phyloP scores from a whole-genome alignment of 2,797 vertebrate genomes.

The Presbytis comata region DNA sequence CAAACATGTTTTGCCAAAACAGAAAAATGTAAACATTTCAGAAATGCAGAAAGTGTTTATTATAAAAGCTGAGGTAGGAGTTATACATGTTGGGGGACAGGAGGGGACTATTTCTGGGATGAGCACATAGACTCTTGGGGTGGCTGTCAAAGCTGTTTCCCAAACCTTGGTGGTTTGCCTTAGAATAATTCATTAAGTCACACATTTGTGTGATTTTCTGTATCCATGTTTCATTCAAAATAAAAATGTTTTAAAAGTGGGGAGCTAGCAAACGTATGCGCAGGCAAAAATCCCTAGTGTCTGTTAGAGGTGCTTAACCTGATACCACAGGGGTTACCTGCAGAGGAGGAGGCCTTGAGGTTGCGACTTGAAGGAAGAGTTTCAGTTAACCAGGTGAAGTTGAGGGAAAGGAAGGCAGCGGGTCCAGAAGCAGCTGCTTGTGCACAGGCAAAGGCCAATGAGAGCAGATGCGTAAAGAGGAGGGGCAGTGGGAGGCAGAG shows the following conservation, averaged over 20 bases:
- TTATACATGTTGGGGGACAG: neutral
- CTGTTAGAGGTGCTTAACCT: neutral
- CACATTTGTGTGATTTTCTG: neutral
- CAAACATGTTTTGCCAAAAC: neutral
- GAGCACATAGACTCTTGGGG: neutral
- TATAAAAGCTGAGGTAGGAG: neutral
- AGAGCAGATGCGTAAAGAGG: neutral
- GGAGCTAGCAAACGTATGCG: neutral
- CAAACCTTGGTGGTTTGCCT: neutral
- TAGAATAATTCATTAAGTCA: neutral
- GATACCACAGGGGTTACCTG: neutral
- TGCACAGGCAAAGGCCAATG: neutral
- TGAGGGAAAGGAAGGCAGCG: neutral
- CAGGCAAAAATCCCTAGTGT: neutral
- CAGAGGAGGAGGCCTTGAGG: neutral
- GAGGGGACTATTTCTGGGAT: neutral
- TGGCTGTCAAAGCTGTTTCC: neutral
- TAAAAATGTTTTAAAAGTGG: neutral
- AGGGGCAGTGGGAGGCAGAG: neutral
- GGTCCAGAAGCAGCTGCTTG: no score
- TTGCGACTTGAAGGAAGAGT: neutral
- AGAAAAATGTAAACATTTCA: neutral
- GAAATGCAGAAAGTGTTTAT: neutral
- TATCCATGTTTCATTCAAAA: neutral
- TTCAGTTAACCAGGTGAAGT: neutral